Conservation (phyloP, 2,113 vertebrate species). For the Poeciliopsis prolifica region DNA sequence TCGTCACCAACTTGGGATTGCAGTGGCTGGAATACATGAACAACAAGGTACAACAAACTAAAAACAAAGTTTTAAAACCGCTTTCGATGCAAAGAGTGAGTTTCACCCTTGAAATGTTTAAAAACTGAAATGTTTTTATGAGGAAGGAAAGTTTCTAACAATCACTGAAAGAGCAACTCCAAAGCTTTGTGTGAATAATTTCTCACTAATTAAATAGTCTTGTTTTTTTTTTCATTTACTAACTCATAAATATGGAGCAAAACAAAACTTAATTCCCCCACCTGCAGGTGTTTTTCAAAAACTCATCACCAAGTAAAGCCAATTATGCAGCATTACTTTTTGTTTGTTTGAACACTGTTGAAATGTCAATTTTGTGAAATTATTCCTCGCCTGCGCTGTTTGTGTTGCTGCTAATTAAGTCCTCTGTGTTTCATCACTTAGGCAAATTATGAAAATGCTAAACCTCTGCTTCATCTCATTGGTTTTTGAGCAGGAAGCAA, state of each 20-base stretch:
- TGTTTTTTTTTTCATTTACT: neutral
- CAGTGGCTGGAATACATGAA: conserved; percentile 95
- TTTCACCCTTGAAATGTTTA: no score
- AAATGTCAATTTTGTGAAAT: conserved; percentile 1
- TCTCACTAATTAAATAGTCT: neutral
- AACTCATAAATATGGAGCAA: neutral
- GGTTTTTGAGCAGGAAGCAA: neutral
- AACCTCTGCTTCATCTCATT: neutral
- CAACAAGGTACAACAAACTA: conserved; percentile 81
- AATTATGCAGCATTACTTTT: neutral
- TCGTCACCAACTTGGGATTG: conserved; percentile 93
- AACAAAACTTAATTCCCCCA: neutral
- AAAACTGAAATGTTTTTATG: no score
- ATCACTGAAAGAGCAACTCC: no score
- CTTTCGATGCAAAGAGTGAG: no score
- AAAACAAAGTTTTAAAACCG: no score
- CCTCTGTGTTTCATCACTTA: conserved; percentile 18
- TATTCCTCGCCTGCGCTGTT: conserved; percentile 1
- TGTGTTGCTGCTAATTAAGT: conserved; percentile 14
- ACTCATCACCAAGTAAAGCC: neutral
- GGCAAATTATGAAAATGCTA: neutral
- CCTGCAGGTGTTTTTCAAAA: neutral
- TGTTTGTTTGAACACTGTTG: neutral
- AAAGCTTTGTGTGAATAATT: neutral
- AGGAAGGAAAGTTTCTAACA: no score